Evolutionary conservation across 2,888 invertebrate species (phyloP), one percentile per base, ranked within the genome.

Genomic region (Andrena camellia): DNA sequence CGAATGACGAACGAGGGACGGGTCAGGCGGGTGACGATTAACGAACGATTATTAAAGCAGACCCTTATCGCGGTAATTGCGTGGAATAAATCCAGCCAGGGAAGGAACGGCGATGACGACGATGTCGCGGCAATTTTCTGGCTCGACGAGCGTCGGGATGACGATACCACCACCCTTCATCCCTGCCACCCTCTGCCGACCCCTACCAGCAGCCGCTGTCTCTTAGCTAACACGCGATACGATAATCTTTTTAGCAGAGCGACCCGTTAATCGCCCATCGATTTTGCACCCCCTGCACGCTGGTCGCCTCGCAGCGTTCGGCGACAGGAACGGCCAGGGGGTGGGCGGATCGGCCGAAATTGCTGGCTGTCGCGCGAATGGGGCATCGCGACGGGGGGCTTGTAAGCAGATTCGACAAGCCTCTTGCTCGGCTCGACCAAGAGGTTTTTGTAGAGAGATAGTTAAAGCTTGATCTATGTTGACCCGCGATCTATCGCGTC

Each of bases 21-120:
- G 68, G 42, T 42, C 29, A 59, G 26, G 78, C 50, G 78, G 57
- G 48, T 73, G 82, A 87, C 91, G 90, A 92, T 92, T 92, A 92
- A 91, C 91, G 90, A 88, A 90, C 91, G 89, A 91, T 92, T 92
- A 92, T 92, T 90, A 91, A 91, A 87, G 84, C 83, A 81, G 86
- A 88, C 89, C 84, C 87, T 92, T 90, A 91, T 91, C 92, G 89
- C 72, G 86, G 88, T 92, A 92, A 92, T 92, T 91, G 91, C 89
- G 84, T 86, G 89, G 91, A 90, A 92, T 92, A 91, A 92, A 92
- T 92, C 90, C 83, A 86, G 83, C 70, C 67, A 75, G 77, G 78
- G 79, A 84, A 42, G 73, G 79, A 85, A 77, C 78, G 70, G 74
- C 78, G 66, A 68, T 60, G 70, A 52, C 62, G 67, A 48, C 78